Percentiles rank a stretch among this genome's conserved stretches.
Conservation (phyloP, 2,797 vertebrate species). For the Enteromius afrohamiltoni region DNA sequence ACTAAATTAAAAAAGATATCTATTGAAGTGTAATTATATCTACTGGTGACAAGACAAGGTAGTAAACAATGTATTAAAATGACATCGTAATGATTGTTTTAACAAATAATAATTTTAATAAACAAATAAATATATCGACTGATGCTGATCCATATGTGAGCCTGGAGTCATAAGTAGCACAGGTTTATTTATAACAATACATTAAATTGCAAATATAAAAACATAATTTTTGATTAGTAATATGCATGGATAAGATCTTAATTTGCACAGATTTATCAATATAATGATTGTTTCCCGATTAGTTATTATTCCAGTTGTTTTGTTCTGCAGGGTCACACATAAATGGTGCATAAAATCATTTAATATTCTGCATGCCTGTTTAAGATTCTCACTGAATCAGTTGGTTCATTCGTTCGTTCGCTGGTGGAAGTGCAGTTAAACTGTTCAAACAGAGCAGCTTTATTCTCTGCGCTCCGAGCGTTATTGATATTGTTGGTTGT, state of each 20-base stretch:
- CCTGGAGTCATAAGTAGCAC: too few relatives aligned
- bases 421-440: conserved; percentile 20
- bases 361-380: not conserved
- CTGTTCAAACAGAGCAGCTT: conserved; percentile 56
- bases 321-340: not conserved
- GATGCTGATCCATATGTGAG: not conserved
- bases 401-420: not conserved
- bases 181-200: too few relatives aligned
- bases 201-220: too few relatives aligned
- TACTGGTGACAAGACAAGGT: too few relatives aligned
- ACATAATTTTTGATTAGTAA: too few relatives aligned
- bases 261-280: too few relatives aligned
- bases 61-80: not conserved
- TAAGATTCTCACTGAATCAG: not conserved
- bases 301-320: too few relatives aligned
- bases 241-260: too few relatives aligned
- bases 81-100: not conserved
- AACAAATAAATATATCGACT: not conserved
- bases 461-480: conserved; percentile 45
- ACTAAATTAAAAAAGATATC: not conserved
- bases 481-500: conserved; percentile 66
- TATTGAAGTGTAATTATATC: not conserved
- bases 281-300: too few relatives aligned
- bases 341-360: not conserved
- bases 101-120: too few relatives aligned